A percentile compares a stretch with the other conserved stretches of the same genome.
phyloP scores from a whole-genome alignment of 1,140 invertebrate species.

The Lithobius niger region DNA sequence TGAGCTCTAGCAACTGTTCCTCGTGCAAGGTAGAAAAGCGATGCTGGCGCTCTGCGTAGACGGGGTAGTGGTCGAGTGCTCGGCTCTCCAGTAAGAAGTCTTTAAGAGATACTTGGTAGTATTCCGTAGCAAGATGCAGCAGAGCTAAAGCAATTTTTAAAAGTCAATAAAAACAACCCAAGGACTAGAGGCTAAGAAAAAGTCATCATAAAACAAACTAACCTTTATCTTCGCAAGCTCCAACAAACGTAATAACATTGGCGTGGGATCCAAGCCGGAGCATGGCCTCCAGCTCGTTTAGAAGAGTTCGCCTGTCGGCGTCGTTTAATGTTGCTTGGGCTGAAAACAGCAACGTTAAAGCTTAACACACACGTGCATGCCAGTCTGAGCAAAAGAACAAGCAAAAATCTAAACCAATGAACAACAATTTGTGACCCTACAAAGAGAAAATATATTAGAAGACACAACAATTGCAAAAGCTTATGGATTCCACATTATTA shows the following conservation, averaged over 20 bases:
- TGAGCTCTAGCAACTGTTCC: constrained; percentile 40
- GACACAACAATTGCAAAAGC: too few species aligned
- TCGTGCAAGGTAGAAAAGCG: constrained; percentile 46
- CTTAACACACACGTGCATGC: too few species aligned
- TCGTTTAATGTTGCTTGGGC: constrained; percentile 4
- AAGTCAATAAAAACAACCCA: background rate
- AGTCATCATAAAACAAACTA: constrained; percentile 6
- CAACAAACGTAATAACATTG: constrained; percentile 56
- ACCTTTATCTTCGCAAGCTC: constrained; percentile 54
- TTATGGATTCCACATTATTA: too few species aligned
- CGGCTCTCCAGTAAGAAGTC: constrained; percentile 47
- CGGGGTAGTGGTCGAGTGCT: constrained; percentile 40
- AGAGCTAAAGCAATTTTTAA: background rate
- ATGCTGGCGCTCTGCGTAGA: constrained; percentile 34
- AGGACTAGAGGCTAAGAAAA: background rate
- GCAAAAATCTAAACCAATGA: too few species aligned
- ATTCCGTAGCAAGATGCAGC: constrained; percentile 52
- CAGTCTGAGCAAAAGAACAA: too few species aligned
- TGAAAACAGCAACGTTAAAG: too few species aligned
- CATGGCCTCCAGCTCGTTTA: constrained; percentile 51
- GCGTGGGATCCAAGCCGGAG: constrained; percentile 49
- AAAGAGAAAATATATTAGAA: too few species aligned
- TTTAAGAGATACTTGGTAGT: constrained; percentile 50
- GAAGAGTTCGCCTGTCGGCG: constrained; percentile 5
- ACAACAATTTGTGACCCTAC: too few species aligned